A percentile compares a stretch with the other conserved stretches of the same genome.
phyloP scores from a whole-genome alignment of 2,797 vertebrate genomes.

The Sebastes umbrosus region DNA sequence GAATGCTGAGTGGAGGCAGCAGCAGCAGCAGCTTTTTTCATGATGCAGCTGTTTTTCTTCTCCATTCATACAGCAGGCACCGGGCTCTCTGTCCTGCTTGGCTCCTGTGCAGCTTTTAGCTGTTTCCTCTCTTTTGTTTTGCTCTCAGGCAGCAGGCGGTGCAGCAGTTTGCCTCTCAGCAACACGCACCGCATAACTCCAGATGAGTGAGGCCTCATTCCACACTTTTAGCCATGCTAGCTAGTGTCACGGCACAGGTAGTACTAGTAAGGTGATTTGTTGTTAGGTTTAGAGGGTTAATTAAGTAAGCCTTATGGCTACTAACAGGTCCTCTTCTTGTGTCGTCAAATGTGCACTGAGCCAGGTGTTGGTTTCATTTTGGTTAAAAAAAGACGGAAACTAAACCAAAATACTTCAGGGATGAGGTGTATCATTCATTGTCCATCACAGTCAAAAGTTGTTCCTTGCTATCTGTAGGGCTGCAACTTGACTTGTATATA shows the following conservation, averaged over 20 bases:
- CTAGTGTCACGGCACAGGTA: neutral
- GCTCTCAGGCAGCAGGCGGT: neutral
- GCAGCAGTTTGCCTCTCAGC: slow-evolving; percentile 12
- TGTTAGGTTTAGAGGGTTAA: neutral
- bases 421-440: no score
- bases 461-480: no score
- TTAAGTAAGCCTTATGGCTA: neutral
- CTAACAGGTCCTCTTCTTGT: neutral
- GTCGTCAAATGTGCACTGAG: no score
- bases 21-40: slow-evolving; percentile 38
- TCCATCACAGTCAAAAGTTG: no score
- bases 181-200: neutral
- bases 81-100: slow-evolving; percentile 9
- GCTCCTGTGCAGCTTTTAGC: slow-evolving; percentile 24
- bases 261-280: neutral
- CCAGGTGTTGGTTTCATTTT: no score
- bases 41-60: slow-evolving; percentile 65
- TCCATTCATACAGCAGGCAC: slow-evolving; percentile 41
- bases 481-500: no score
- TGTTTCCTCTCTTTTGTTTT: slow-evolving; percentile 46
- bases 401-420: no score
- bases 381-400: no score
- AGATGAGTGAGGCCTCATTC: neutral
- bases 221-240: neutral
- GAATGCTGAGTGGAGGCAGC: slow-evolving; percentile 1